These are phyloP conservation scores for Centropus bengalensis DNA, from an alignment of 2,113 vertebrate genomes.

Conservation along the genomic window DNA sequence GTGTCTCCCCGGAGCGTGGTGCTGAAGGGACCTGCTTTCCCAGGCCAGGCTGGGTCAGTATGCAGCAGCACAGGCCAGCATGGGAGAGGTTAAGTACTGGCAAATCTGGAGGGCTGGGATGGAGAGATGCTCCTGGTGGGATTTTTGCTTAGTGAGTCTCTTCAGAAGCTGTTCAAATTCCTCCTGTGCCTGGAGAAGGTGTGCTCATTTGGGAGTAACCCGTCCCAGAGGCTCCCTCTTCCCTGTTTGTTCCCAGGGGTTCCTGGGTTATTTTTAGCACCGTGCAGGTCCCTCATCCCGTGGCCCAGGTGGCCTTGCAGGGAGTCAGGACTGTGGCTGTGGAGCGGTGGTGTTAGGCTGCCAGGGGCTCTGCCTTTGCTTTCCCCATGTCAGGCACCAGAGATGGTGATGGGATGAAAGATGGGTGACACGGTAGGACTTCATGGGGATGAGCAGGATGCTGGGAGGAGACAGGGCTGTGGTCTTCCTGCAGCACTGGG, in stretches of 20 bases:
- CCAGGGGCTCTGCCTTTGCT: background rate
- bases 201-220: background rate
- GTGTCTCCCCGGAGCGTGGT: background rate
- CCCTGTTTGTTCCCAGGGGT: background rate
- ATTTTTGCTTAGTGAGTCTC: background rate
- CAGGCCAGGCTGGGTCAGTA: background rate
- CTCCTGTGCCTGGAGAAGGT: background rate
- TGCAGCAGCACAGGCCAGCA: accelerated
- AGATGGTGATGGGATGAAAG: background rate
- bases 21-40: background rate
- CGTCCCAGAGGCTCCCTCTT: background rate
- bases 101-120: background rate
- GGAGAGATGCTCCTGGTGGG: background rate
- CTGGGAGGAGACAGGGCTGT: background rate
- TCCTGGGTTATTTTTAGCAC: background rate
- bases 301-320: background rate
- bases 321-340: background rate
- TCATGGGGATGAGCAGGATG: accelerated
- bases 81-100: background rate
- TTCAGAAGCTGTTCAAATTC: background rate
- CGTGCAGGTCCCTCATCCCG: background rate
- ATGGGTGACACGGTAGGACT: background rate
- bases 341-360: background rate
- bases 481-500: background rate
- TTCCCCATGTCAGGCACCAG: background rate